Conservation (phyloP, 2,888 invertebrate genomes). For the Meghimatium bilineatum region DNA sequence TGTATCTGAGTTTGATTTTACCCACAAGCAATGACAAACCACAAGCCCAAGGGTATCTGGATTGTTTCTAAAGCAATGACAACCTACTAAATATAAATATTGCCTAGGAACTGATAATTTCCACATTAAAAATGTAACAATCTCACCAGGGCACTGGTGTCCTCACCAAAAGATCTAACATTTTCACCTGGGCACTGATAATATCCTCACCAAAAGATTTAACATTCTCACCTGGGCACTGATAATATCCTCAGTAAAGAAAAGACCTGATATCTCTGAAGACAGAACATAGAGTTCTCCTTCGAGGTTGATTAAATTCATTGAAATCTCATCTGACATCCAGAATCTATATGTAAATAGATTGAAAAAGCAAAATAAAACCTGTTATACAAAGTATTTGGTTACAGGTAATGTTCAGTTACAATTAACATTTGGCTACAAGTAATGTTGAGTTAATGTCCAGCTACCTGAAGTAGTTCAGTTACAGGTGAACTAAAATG, state of each 20-base stretch:
- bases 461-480: too few species aligned
- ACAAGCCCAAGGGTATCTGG: too few species aligned
- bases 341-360: constrained; percentile 58
- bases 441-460: too few species aligned
- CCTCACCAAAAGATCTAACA: not conserved
- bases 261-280: constrained; percentile 67
- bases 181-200: not conserved
- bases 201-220: not conserved
- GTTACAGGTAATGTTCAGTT: too few species aligned
- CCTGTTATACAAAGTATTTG: too few species aligned
- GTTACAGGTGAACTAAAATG: too few species aligned
- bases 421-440: too few species aligned
- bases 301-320: constrained; percentile 67
- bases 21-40: too few species aligned
- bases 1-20: too few species aligned
- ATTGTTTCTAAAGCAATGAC: too few species aligned
- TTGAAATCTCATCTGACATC: constrained; percentile 57
- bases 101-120: not conserved
- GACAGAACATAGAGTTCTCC: constrained; percentile 63
- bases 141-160: not conserved
- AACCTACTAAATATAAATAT: not conserved
- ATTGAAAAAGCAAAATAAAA: not conserved
- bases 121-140: not conserved
- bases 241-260: constrained; percentile 72
- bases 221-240: constrained; percentile 62